Evolutionary conservation across 2,888 invertebrate genomes (phyloP).

Genomic region (Drosophila koepferae): DNA sequence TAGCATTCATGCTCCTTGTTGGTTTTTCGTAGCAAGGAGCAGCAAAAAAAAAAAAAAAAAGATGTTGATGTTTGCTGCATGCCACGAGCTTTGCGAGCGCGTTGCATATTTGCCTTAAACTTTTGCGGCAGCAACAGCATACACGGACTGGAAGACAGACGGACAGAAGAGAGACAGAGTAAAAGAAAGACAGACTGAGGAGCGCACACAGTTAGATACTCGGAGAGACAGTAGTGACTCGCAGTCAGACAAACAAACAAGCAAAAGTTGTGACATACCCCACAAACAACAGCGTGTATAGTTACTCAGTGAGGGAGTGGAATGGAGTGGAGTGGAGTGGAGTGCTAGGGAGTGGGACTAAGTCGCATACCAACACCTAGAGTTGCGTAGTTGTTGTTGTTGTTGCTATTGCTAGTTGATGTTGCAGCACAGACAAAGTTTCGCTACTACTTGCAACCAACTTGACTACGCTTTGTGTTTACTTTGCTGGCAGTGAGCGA

Average conservation of each 20-base stretch:
- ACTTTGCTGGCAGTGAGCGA: slow-evolving; percentile 57
- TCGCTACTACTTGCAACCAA: slow-evolving; percentile 59
- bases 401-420: slow-evolving; percentile 36
- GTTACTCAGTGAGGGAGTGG: background rate
- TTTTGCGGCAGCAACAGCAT: slow-evolving; percentile 66
- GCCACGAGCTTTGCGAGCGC: slow-evolving; percentile 70
- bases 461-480: slow-evolving; percentile 62
- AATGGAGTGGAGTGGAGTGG: background rate
- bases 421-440: slow-evolving; percentile 60
- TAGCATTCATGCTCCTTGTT: background rate
- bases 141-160: background rate
- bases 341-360: background rate
- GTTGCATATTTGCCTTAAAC: slow-evolving; percentile 76
- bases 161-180: background rate
- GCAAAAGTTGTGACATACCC: slow-evolving; percentile 70
- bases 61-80: slow-evolving; percentile 78
- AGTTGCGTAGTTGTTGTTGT: slow-evolving; percentile 35
- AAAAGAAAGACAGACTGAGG: background rate
- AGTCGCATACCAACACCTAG: slow-evolving; percentile 47
- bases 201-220: slow-evolving; percentile 30
- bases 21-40: slow-evolving; percentile 7
- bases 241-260: slow-evolving; percentile 61
- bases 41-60: slow-evolving; percentile 1
- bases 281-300: slow-evolving; percentile 34
- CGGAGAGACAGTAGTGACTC: slow-evolving; percentile 31